Conservation (phyloP, 2,797 vertebrate species). For the Cryptoprocta ferox region DNA sequence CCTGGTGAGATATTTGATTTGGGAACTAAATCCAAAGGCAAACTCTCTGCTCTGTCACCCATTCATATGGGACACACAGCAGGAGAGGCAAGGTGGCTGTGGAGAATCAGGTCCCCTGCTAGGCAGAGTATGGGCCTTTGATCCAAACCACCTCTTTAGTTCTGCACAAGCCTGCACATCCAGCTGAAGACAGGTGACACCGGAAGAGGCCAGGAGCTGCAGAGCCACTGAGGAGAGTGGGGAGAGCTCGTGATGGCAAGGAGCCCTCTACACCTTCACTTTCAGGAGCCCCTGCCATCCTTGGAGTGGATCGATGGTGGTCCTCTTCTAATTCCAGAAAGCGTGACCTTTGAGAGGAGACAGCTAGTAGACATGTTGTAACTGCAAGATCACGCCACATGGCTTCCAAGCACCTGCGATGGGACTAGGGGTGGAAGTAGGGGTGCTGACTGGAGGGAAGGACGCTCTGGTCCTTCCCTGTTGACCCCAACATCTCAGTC, state of each 20-base stretch:
- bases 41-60: neutral
- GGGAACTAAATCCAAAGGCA: constrained; percentile 68
- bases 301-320: neutral
- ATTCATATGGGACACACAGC: neutral
- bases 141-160: neutral
- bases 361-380: neutral
- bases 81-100: neutral
- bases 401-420: neutral
- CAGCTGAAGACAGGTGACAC: neutral
- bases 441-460: neutral
- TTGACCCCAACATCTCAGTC: neutral
- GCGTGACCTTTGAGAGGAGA: neutral
- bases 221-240: neutral
- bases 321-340: neutral
- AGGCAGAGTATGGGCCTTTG: neutral
- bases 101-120: neutral
- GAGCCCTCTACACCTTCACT: neutral
- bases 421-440: neutral
- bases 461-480: neutral
- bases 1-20: constrained; percentile 80
- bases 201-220: neutral
- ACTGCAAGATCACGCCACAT: rapidly evolving
- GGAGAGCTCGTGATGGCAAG: neutral
- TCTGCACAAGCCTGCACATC: neutral
- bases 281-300: neutral